These are phyloP conservation scores for Lamellibrachia columna DNA, from an alignment of 2,888 invertebrate species.

Conservation along the genomic window DNA sequence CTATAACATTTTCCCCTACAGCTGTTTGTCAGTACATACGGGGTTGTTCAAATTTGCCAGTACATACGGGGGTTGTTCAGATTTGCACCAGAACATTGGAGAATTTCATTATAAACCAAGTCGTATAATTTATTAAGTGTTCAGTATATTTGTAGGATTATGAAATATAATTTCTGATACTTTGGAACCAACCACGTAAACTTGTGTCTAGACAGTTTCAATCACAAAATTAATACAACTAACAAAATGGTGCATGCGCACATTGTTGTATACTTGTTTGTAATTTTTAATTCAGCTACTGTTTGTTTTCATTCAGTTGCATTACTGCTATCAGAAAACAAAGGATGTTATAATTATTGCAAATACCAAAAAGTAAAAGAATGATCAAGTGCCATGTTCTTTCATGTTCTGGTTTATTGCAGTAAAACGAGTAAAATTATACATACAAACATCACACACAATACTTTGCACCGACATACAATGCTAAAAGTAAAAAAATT, in stretches of 20 bases:
- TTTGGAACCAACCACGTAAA: not conserved
- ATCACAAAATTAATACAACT: not conserved
- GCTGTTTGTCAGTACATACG: not conserved
- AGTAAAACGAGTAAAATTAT: not conserved
- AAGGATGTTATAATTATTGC: not conserved
- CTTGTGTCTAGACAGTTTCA: not conserved
- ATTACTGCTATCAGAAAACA: not conserved
- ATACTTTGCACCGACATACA: not conserved
- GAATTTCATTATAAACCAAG: not conserved
- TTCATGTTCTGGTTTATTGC: not conserved
- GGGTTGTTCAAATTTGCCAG: not conserved
- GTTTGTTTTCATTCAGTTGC: not conserved
- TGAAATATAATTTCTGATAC: not conserved
- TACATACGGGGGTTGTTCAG: not conserved
- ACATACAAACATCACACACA: not conserved
- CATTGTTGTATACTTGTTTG: too few relatives aligned
- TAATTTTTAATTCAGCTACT: too few relatives aligned
- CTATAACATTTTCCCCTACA: not conserved
- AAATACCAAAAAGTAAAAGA: not conserved
- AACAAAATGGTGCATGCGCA: too few relatives aligned
- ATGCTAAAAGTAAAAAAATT: not conserved
- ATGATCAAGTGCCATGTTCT: not conserved
- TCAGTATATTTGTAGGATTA: not conserved
- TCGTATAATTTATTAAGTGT: not conserved
- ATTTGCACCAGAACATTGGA: not conserved